Conservation (phyloP, 2,888 invertebrate species). For the Creontiades dilutus region DNA sequence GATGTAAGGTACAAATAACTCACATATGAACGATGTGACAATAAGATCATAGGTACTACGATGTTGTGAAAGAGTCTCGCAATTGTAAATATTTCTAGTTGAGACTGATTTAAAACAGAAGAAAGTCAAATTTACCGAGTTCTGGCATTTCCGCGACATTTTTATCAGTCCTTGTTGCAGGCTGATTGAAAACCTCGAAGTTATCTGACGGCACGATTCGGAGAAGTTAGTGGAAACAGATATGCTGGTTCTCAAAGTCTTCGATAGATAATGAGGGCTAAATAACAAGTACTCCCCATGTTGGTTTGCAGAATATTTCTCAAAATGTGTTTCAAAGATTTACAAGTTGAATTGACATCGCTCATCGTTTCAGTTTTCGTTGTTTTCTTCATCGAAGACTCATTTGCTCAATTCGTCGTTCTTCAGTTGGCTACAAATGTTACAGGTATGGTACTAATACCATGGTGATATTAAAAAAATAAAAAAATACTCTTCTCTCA, state of each 20-base stretch:
- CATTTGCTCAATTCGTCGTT: conserved; percentile 2
- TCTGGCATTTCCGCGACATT: neutral
- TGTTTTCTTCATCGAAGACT: neutral
- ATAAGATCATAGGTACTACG: too few relatives aligned
- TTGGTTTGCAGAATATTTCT: neutral
- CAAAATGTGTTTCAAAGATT: conserved; percentile 23
- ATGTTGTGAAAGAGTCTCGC: too few relatives aligned
- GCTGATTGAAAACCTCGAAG: conserved; percentile 1
- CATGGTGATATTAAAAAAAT: too few relatives aligned
- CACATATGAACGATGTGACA: too few relatives aligned
- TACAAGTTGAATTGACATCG: neutral
- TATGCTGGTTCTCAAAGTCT: too few relatives aligned
- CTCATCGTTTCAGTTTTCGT: neutral
- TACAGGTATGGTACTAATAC: neutral
- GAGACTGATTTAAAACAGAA: neutral
- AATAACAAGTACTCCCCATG: neutral
- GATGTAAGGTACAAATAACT: too few relatives aligned
- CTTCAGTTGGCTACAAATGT: conserved; percentile 18
- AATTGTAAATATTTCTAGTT: too few relatives aligned
- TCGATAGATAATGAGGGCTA: neutral
- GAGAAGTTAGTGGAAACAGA: too few relatives aligned
- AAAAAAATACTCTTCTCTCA: too few relatives aligned
- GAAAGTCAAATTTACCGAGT: neutral
- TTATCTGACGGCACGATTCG: neutral
- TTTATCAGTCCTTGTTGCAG: neutral